These are phyloP conservation scores for Tribolium freemani DNA, from an alignment of 2,888 invertebrate genomes.

Conservation along the genomic window DNA sequence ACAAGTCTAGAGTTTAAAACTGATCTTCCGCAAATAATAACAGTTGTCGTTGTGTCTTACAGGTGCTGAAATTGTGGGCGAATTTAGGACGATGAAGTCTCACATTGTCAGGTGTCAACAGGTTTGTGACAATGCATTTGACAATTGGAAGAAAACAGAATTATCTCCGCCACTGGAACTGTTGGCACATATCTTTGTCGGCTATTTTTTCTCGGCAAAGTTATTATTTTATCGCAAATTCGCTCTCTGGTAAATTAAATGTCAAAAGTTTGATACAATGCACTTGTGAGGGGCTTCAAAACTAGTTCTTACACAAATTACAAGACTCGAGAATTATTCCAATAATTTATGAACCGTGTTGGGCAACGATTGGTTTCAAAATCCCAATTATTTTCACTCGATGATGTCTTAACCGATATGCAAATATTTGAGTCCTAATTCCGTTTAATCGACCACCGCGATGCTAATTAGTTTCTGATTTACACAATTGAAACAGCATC, in stretches of 20 bases:
- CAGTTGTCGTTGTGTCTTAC: background rate
- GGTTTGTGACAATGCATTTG: background rate
- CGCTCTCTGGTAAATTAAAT: too few species aligned
- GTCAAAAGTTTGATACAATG: too few species aligned
- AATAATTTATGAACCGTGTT: background rate
- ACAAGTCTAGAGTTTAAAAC: background rate
- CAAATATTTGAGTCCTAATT: background rate
- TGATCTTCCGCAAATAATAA: background rate
- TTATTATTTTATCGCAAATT: too few species aligned
- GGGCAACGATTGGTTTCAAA: background rate
- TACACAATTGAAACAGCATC: background rate
- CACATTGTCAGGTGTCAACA: background rate
- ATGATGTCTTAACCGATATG: background rate
- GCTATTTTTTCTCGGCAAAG: too few species aligned
- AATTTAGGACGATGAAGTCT: too few species aligned
- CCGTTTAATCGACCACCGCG: constrained; percentile 18
- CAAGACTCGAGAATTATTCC: background rate
- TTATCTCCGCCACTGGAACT: background rate
- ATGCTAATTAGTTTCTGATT: constrained; percentile 7
- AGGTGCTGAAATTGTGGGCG: background rate
- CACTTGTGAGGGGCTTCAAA: too few species aligned
- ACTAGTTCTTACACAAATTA: background rate
- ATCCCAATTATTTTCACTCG: background rate
- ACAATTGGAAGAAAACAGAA: background rate
- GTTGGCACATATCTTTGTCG: too few species aligned